Base-by-base conservation (phyloP, 2,888 invertebrate species). In the Osmoderma eremita region DNA sequence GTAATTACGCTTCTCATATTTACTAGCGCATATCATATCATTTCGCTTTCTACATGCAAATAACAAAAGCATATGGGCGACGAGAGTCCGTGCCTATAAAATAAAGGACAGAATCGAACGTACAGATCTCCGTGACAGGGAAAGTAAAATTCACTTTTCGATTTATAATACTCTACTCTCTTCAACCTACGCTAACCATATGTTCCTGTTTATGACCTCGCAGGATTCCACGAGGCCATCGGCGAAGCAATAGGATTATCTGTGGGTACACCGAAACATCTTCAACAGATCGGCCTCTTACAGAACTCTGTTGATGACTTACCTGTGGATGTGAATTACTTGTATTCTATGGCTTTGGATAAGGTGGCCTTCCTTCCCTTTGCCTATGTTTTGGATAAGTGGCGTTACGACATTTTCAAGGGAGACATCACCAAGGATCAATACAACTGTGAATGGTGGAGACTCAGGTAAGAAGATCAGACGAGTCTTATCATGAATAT, bases 151-250 rank as follows among this genome's bases (percentile, higher is more conserved):
- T 53, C 53, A 18, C 53, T 53, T 53, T 53, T 53, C 39, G 13
- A n/a, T 38, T 30, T 15, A 36, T 53, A 53, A 38, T 17, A 36
- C 36, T 61, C 45, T 45, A 20, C 18, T 48, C 20, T 17, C 18
- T 18, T 18, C 3, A 15, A 41, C 22, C 10, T 30, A 30, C 30
- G 45, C 45, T 8, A 30, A 17, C 58, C 58, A 61, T 61, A 45
- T 61, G 58, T 48, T 61, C 30, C 13, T 12, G 4, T 22, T 42
- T 42, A 8, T 22, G 22, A 18, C 30, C 30, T 45, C n/a, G 58
- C 83, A 89, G 96, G 94, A 73, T 96, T 97, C 79, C 96, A 97
- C 79, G 96, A 97, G 82, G 96, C 95, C 0, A 88, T 96, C 13
- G 96, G 96, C 0, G 96, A 97, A 82, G 91, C 94, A 0, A 88